Evolutionary conservation across 2,888 invertebrate genomes (phyloP).

Genomic region (Rhagium mordax): DNA sequence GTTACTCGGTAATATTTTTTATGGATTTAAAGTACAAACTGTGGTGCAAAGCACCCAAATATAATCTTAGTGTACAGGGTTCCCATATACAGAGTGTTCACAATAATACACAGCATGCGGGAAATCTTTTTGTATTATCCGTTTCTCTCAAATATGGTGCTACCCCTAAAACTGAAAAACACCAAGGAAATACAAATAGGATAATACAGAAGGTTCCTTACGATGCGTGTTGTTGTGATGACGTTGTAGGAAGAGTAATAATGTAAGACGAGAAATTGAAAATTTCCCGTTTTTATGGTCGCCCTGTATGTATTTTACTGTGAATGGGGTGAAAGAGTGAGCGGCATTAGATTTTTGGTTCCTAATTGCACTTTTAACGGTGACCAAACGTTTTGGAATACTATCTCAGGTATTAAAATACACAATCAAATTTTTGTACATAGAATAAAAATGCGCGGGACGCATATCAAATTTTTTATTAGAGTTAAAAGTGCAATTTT

Average conservation of each 20-base stretch:
- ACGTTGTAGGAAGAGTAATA: neutral
- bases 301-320: slow-evolving; percentile 23
- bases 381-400: slow-evolving; percentile 55
- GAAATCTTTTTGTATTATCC: too few species aligned
- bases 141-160: too few species aligned
- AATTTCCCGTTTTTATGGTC: neutral
- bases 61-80: slow-evolving; percentile 24
- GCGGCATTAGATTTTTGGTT: slow-evolving; percentile 22
- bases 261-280: slow-evolving; percentile 2
- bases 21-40: slow-evolving; percentile 67
- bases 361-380: slow-evolving; percentile 54
- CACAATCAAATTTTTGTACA: slow-evolving; percentile 59
- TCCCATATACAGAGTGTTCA: slow-evolving; percentile 2
- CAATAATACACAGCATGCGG: too few species aligned
- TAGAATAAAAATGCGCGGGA: slow-evolving; percentile 54
- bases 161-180: too few species aligned
- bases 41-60: slow-evolving; percentile 60
- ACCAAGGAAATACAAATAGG: too few species aligned
- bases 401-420: slow-evolving; percentile 59
- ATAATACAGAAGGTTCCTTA: too few species aligned
- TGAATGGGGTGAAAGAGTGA: slow-evolving; percentile 21
- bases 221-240: too few species aligned
- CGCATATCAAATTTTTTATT: slow-evolving; percentile 59
- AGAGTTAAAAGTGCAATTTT: slow-evolving; percentile 55
- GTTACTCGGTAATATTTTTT: slow-evolving; percentile 63